Base-by-base conservation (phyloP, 2,888 invertebrate genomes). In the Chouioia cunea region DNA sequence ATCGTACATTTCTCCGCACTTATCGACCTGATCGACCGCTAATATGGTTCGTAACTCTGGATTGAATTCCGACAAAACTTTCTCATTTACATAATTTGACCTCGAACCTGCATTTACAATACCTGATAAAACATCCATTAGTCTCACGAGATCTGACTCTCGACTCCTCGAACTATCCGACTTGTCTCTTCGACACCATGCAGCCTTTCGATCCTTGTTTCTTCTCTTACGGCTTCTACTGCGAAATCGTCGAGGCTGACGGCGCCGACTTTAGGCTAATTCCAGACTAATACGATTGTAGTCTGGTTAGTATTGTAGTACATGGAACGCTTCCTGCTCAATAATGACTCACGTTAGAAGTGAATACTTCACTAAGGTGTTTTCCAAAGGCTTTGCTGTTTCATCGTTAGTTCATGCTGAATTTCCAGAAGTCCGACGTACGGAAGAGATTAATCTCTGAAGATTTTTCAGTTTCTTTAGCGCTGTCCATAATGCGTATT, bases 31-130 rank as follows among this genome's bases (percentile, higher is more conserved):
- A 0, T 74, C 67, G 0, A 77, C 14, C 74, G 70, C 75, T 0
- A 73, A 46, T 23, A 73, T 46, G 1, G 54, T 62, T 52, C 54
- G 65, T 12, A 22, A 53, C 8, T 54, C 56, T 4, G 74, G 75
- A 63, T 76, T 63, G 60, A 75, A 77, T 36, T 76, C 75, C 16
- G 74, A 73, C 52, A 75, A 48, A 15, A 76, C 53, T n/a, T 71
- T 75, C 15, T 76, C 74, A 44, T 75, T 76, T n/a, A 66, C 53
- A 44, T 62, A 74, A n/a, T 73, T 54, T n/a, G 63, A 23, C 18
- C 50, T 71, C 16, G 73, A 64, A 48, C 68, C 71, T 36, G 65
- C 20, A 6, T 16, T 58, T 62, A 72, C 53, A 4, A 73, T 68
- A 64, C 52, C 70, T 60, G 74, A 23, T 20, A 76, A 50, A 20